Conservation (phyloP, 2,797 vertebrate genomes). For the Luscinia megarhynchos region DNA sequence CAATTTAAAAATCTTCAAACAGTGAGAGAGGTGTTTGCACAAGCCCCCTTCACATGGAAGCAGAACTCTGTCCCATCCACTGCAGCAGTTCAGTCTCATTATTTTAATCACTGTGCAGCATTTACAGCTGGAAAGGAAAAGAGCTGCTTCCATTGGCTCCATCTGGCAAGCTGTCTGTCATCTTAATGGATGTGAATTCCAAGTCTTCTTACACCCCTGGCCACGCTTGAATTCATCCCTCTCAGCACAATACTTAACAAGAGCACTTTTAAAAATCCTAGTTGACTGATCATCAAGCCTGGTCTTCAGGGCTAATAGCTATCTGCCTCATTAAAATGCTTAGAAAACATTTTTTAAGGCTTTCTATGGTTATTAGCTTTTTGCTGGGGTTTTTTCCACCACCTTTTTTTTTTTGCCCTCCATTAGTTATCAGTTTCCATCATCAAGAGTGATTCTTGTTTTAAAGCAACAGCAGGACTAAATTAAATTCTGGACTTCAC, state of each 20-base stretch:
- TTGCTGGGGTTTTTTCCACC: background rate
- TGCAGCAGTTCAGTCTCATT: constrained; percentile 6
- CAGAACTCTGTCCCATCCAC: background rate
- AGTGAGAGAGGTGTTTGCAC: background rate
- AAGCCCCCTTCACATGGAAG: background rate
- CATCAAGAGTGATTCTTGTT: background rate
- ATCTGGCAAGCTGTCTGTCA: constrained; percentile 40
- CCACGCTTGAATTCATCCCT: background rate
- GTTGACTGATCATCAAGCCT: constrained; percentile 3
- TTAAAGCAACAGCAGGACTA: background rate
- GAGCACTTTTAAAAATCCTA: background rate
- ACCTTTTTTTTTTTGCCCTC: fast-evolving
- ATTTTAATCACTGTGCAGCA: constrained; percentile 39
- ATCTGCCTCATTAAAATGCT: constrained; percentile 12
- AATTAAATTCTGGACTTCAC: background rate
- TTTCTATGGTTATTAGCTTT: background rate
- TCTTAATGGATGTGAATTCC: constrained; percentile 30
- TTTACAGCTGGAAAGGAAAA: constrained; percentile 41
- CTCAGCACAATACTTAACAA: background rate
- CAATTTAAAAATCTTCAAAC: background rate
- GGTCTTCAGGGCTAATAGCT: constrained; percentile 7
- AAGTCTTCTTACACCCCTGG: background rate
- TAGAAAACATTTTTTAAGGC: background rate
- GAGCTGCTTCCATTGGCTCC: constrained; percentile 7
- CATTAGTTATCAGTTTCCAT: background rate